These are phyloP conservation scores for Hypomesus transpacificus DNA, from an alignment of 2,113 vertebrate genomes.

Conservation along the genomic window DNA sequence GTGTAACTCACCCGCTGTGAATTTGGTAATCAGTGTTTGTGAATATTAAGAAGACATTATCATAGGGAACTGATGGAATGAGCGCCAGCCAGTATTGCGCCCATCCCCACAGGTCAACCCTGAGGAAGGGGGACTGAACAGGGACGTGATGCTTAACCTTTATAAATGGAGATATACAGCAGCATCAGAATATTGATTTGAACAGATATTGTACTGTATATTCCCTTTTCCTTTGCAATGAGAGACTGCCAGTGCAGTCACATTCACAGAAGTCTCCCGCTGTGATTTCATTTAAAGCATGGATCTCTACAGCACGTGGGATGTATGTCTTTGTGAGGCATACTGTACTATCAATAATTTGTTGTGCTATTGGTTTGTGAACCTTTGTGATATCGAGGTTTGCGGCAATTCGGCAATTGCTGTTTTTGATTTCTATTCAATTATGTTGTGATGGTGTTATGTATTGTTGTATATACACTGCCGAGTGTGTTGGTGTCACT, in stretches of 20 bases:
- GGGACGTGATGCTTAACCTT: background rate
- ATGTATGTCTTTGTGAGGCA: background rate
- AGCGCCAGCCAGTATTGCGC: conserved; percentile 35
- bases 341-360: background rate
- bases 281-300: background rate
- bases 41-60: conserved; percentile 50
- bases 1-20: conserved; percentile 42
- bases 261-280: background rate
- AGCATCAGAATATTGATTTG: background rate
- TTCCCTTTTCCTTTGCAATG: too few relatives aligned
- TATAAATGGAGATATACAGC: background rate
- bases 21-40: conserved; percentile 60
- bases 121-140: conserved; percentile 15
- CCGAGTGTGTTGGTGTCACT: background rate
- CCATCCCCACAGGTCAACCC: conserved; percentile 28
- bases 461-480: background rate
- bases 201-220: background rate
- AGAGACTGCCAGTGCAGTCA: background rate
- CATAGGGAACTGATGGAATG: conserved; percentile 46
- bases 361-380: too few relatives aligned
- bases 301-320: background rate
- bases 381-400: too few relatives aligned
- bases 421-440: background rate
- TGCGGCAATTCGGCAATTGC: too few relatives aligned
- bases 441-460: background rate